Conservation (phyloP, 2,888 invertebrate genomes). For the Biston stratarius region DNA sequence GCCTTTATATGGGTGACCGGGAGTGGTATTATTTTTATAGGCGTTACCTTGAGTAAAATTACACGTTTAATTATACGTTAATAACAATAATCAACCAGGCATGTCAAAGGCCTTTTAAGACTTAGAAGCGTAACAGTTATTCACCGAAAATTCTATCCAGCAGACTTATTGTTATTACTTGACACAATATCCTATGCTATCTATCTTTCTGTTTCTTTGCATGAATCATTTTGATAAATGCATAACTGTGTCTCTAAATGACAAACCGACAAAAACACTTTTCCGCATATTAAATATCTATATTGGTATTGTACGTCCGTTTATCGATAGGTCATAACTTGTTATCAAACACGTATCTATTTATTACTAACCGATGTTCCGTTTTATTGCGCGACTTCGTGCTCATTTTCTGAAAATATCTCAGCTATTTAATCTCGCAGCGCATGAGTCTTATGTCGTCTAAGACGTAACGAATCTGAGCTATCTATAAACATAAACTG, state of each 20-base stretch:
- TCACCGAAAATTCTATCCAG: no score
- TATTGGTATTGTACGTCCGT: background rate
- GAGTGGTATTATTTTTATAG: no score
- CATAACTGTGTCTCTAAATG: background rate
- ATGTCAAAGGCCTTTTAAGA: no score
- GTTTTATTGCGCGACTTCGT: background rate
- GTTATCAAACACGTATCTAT: constrained; percentile 2
- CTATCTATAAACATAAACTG: background rate
- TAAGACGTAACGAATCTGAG: background rate
- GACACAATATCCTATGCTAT: no score
- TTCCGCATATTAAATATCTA: background rate
- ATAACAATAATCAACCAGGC: no score
- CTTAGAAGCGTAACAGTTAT: no score
- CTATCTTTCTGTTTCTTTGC: no score
- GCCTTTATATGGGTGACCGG: no score
- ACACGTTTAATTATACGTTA: no score
- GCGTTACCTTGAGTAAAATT: no score
- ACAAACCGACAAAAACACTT: background rate
- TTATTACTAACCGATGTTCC: background rate
- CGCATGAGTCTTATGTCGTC: background rate
- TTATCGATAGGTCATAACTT: constrained; percentile 13
- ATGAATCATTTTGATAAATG: no score
- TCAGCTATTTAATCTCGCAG: constrained; percentile 1
- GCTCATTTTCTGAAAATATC: constrained; percentile 3
- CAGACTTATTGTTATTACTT: no score